A percentile compares a stretch with the other conserved stretches of the same genome.
phyloP scores from a whole-genome alignment of 64 coral and sea anemone species.

The Stichodactyla helianthus region DNA sequence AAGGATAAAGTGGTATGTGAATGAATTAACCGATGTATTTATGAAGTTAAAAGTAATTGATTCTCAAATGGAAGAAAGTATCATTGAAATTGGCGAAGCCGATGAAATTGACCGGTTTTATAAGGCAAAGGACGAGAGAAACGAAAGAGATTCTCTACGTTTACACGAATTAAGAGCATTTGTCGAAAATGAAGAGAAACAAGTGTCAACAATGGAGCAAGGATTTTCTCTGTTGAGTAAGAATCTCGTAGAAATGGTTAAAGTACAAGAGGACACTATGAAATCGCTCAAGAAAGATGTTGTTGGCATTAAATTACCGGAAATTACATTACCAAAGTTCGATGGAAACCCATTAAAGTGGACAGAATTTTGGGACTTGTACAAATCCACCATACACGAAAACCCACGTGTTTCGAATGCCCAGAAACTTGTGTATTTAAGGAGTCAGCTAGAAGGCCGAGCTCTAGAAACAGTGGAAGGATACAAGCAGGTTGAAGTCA shows the following conservation, averaged over 20 bases:
- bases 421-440: conserved; percentile 35
- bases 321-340: conserved; percentile 29
- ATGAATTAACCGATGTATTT: conserved; percentile 2
- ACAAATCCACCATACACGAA: conserved; percentile 13
- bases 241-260: conserved; percentile 15
- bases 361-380: conserved; percentile 43
- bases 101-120: conserved; percentile 15
- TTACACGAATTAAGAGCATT: not conserved
- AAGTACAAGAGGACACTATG: not conserved
- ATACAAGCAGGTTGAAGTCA: not conserved
- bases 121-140: not conserved
- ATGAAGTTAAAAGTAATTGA: not conserved
- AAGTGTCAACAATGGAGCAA: not conserved
- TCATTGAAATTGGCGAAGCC: not conserved
- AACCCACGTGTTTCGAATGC: not conserved
- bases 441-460: conserved; percentile 3
- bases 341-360: not conserved
- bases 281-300: not conserved
- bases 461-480: not conserved
- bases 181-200: conserved; percentile 3
- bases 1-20: not conserved
- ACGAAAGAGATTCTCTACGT: not conserved
- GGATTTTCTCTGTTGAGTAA: conserved; percentile 16
- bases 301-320: conserved; percentile 30
- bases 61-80: conserved; percentile 17